Conservation (phyloP, 2,888 invertebrate species). For the Podotricha telesiphe region DNA sequence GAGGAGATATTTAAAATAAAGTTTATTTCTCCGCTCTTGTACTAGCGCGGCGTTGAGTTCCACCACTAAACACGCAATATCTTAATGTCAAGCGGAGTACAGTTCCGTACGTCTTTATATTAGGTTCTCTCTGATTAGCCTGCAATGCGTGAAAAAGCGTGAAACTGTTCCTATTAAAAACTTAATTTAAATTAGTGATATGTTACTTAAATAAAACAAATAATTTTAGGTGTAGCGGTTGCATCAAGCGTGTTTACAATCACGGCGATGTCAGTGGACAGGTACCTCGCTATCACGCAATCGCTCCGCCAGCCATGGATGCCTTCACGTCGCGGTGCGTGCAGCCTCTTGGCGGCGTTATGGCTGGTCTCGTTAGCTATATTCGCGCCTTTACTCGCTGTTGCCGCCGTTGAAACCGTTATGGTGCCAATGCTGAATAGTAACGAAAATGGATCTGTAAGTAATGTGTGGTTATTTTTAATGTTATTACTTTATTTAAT, state of each 20-base stretch:
- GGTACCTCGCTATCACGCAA: slow-evolving; percentile 89
- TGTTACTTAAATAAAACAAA: neutral
- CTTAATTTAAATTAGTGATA: too few relatives aligned
- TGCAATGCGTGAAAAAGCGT: too few relatives aligned
- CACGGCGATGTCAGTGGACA: slow-evolving; percentile 90
- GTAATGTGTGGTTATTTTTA: slow-evolving; percentile 42
- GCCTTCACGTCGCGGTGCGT: slow-evolving; percentile 87
- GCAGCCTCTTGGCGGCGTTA: slow-evolving; percentile 83
- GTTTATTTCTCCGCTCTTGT: too few relatives aligned
- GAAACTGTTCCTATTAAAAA: too few relatives aligned
- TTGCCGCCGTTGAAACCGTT: slow-evolving; percentile 73
- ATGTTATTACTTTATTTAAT: too few relatives aligned
- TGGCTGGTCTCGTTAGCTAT: slow-evolving; percentile 87
- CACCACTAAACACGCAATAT: too few relatives aligned
- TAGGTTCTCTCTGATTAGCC: too few relatives aligned
- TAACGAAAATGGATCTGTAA: slow-evolving; percentile 69
- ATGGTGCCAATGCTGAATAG: slow-evolving; percentile 63
- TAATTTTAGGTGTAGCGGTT: slow-evolving; percentile 86
- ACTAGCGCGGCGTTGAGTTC: too few relatives aligned
- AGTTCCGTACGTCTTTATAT: too few relatives aligned
- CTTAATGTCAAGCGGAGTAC: too few relatives aligned
- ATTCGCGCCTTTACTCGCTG: slow-evolving; percentile 86
- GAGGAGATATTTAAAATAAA: too few relatives aligned
- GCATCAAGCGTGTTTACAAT: slow-evolving; percentile 91
- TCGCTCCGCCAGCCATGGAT: slow-evolving; percentile 88